Conservation (phyloP, 1,140 invertebrate genomes). For the Diabrotica virgifera region DNA sequence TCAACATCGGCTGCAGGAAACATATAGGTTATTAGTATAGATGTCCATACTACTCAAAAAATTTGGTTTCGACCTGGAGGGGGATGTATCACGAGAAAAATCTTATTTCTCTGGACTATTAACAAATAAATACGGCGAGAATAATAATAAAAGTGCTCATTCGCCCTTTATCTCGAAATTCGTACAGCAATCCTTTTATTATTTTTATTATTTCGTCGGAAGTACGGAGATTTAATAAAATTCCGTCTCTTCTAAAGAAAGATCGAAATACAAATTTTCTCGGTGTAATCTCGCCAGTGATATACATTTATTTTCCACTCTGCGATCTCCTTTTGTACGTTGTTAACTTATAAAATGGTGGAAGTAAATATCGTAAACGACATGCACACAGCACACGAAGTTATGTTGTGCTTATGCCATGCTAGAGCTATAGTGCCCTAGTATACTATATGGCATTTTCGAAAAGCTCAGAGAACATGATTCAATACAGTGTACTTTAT, state of each 20-base stretch:
- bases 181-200: too few relatives aligned
- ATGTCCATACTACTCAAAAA: too few relatives aligned
- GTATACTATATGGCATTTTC: background rate
- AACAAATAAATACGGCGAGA: too few relatives aligned
- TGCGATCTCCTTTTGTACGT: background rate
- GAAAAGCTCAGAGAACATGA: background rate
- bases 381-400: background rate
- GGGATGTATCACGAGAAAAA: too few relatives aligned
- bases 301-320: conserved; percentile 2
- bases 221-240: too few relatives aligned
- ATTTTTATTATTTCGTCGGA: too few relatives aligned
- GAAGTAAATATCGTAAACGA: conserved; percentile 1
- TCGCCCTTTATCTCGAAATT: too few relatives aligned
- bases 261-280: background rate
- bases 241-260: background rate
- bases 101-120: too few relatives aligned
- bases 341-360: background rate
- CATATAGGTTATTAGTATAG: too few relatives aligned
- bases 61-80: too few relatives aligned
- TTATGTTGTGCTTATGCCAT: background rate
- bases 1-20: too few relatives aligned
- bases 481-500: background rate
- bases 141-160: too few relatives aligned
- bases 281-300: background rate
- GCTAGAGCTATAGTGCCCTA: background rate